phyloP scores from a whole-genome alignment of 1,140 invertebrate species.

The Glomeris maerens region DNA sequence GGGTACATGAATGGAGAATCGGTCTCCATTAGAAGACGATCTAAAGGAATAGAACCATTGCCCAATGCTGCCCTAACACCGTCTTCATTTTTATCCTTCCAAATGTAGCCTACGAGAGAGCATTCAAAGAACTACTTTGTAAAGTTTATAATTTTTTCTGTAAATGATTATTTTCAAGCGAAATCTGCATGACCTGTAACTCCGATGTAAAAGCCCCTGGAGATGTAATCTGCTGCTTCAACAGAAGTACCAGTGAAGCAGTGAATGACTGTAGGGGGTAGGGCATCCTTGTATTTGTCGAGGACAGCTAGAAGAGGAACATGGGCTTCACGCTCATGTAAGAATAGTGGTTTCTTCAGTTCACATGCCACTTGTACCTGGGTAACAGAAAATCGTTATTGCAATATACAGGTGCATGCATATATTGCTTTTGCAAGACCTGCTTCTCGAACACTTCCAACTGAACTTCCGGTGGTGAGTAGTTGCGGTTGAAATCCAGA shows the following conservation, averaged over 20 bases:
- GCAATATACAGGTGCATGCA: conserved; percentile 9
- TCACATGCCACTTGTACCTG: conserved; percentile 70
- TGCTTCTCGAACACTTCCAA: conserved; percentile 77
- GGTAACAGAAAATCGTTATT: conserved; percentile 13
- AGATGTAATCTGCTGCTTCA: conserved; percentile 70
- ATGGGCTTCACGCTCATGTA: conserved; percentile 83
- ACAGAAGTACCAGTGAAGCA: conserved; percentile 81
- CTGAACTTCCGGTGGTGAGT: conserved; percentile 75
- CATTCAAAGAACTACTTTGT: conserved; percentile 5
- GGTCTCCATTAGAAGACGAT: conserved; percentile 73
- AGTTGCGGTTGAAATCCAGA: conserved; percentile 85
- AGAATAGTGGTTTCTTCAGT: conserved; percentile 71
- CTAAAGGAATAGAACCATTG: conserved; percentile 61
- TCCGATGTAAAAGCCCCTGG: conserved; percentile 73
- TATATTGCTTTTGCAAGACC: conserved; percentile 32
- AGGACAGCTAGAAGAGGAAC: conserved; percentile 51
- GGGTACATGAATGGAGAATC: conserved; percentile 94
- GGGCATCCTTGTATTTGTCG: conserved; percentile 36
- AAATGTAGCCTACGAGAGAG: conserved; percentile 52
- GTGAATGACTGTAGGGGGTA: conserved; percentile 74
- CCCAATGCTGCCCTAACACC: conserved; percentile 71
- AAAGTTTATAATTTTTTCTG: not conserved
- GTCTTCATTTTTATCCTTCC: conserved; percentile 83
- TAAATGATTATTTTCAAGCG: conserved; percentile 7
- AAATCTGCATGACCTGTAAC: conserved; percentile 48